Conservation (phyloP, 2,888 invertebrate genomes). For the Salticus scenicus region DNA sequence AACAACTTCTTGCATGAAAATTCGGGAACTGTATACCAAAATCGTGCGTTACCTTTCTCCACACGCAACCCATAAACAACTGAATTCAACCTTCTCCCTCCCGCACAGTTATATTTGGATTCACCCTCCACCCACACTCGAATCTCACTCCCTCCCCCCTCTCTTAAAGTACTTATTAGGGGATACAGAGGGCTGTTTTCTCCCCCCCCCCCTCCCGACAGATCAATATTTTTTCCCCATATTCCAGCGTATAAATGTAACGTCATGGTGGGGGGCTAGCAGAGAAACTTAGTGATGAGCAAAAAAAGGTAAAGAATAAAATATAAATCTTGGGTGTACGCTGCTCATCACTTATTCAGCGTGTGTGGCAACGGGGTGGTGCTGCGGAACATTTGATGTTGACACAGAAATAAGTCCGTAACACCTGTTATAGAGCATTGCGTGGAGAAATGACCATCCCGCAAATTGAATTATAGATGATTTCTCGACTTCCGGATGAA, state of each 20-base stretch:
- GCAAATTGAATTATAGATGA: too few relatives aligned
- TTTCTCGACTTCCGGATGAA: too few relatives aligned
- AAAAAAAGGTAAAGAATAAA: neutral
- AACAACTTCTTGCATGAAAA: too few relatives aligned
- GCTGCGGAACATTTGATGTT: neutral
- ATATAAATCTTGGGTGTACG: neutral
- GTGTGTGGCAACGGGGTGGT: neutral
- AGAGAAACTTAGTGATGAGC: constrained; percentile 1
- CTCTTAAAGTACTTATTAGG: constrained; percentile 35
- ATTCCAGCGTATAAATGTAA: neutral
- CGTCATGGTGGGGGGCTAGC: constrained; percentile 1
- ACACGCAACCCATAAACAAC: constrained; percentile 38
- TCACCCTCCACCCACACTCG: constrained; percentile 41
- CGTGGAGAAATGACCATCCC: too few relatives aligned
- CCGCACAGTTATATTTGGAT: constrained; percentile 54
- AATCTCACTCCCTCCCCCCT: constrained; percentile 29
- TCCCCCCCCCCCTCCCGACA: constrained; percentile 11
- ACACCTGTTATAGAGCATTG: constrained; percentile 8
- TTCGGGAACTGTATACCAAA: too few relatives aligned
- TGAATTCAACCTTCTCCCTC: constrained; percentile 13
- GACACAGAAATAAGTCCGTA: neutral
- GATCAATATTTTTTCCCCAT: constrained; percentile 57
- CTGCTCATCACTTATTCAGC: constrained; percentile 4
- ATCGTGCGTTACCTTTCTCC: neutral
- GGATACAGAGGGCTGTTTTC: constrained; percentile 24